phyloP scores from a whole-genome alignment of 2,888 invertebrate species.

The Alviniconcha strummeri region DNA sequence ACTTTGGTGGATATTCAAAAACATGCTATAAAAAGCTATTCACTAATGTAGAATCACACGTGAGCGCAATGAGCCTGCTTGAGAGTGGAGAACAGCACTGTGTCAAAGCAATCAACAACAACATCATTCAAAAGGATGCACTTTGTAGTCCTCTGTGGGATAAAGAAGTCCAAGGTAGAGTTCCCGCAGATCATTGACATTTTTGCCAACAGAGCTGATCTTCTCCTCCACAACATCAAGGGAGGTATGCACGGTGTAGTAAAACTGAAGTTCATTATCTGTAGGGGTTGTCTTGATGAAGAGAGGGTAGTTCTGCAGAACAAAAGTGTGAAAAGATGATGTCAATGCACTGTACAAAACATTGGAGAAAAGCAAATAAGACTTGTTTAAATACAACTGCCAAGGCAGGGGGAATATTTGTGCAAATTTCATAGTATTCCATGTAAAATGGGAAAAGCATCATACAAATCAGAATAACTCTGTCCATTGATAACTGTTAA shows the following conservation, averaged over 20 bases:
- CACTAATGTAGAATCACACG: too few species aligned
- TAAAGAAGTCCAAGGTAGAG: slow-evolving; percentile 92
- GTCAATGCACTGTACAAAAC: too few species aligned
- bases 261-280: slow-evolving; percentile 89
- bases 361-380: too few species aligned
- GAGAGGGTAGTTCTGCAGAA: slow-evolving; percentile 89
- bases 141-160: slow-evolving; percentile 96
- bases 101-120: too few species aligned
- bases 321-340: not conserved
- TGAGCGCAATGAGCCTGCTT: too few species aligned
- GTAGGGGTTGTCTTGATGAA: slow-evolving; percentile 82
- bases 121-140: slow-evolving; percentile 79
- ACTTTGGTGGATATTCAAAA: not conserved
- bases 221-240: slow-evolving; percentile 93
- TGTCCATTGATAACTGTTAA: too few species aligned
- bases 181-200: slow-evolving; percentile 84
- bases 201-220: slow-evolving; percentile 77
- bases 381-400: not conserved
- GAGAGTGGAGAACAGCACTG: too few species aligned
- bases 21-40: too few species aligned
- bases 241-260: slow-evolving; percentile 94
- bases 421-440: not conserved
- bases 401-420: not conserved
- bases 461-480: too few species aligned
- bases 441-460: too few species aligned